These are phyloP conservation scores for Lysandra coridon DNA, from an alignment of 2,888 invertebrate species.

Conservation along the genomic window DNA sequence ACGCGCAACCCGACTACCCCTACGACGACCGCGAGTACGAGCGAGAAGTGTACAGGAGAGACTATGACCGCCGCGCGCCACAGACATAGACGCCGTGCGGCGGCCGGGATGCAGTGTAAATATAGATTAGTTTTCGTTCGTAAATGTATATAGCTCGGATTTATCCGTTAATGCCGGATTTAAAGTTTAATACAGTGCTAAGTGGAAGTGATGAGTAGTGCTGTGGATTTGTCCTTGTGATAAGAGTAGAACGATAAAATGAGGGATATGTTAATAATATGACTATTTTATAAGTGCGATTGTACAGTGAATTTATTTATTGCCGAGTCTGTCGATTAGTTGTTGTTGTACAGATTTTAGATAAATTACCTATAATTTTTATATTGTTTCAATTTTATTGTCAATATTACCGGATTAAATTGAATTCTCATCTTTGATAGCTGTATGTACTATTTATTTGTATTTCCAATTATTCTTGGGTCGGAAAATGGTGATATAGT, in stretches of 20 bases:
- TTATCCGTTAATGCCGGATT: slow-evolving; percentile 59
- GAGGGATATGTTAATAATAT: slow-evolving; percentile 54
- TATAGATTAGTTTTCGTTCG: slow-evolving; percentile 56
- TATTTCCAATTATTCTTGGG: slow-evolving; percentile 68
- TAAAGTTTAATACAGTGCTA: slow-evolving; percentile 57
- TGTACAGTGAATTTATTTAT: slow-evolving; percentile 78
- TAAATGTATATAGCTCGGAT: slow-evolving; percentile 66
- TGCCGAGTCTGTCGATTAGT: slow-evolving; percentile 67
- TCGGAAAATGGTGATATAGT: slow-evolving; percentile 61
- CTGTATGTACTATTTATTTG: slow-evolving; percentile 56
- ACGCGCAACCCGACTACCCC: slow-evolving; percentile 72
- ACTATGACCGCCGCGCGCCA: slow-evolving; percentile 84
- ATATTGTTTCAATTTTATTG: slow-evolving; percentile 69
- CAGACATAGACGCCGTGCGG: slow-evolving; percentile 64
- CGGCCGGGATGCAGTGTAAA: slow-evolving; percentile 52
- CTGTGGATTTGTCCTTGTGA: slow-evolving; percentile 78
- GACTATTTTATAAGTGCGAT: slow-evolving; percentile 70
- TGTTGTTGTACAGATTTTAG: slow-evolving; percentile 72
- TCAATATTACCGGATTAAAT: slow-evolving; percentile 59
- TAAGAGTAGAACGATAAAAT: slow-evolving; percentile 68
- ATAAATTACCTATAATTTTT: slow-evolving; percentile 64
- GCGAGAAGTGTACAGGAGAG: slow-evolving; percentile 81
- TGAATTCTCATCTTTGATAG: slow-evolving; percentile 46
- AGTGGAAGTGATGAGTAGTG: slow-evolving; percentile 78
- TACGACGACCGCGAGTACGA: slow-evolving; percentile 79